Conservation (phyloP, 2,797 vertebrate genomes). For the Sebastes oblongus region DNA sequence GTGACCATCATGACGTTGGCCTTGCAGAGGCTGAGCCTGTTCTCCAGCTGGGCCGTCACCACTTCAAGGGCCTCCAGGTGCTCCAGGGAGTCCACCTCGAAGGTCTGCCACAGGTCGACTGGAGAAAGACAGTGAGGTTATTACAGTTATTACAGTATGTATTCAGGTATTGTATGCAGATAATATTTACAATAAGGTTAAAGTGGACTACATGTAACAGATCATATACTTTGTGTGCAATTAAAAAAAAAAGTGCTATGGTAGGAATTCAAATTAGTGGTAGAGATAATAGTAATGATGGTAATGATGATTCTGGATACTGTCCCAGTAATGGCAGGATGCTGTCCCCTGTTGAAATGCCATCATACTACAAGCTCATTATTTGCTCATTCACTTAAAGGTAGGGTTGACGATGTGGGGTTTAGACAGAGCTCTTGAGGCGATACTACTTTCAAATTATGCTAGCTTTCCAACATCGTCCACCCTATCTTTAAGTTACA, state of each 20-base stretch:
- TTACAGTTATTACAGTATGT: background rate
- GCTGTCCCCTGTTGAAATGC: slow-evolving; percentile 5
- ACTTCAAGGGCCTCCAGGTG: slow-evolving; percentile 91
- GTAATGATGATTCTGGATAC: background rate
- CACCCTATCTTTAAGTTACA: background rate
- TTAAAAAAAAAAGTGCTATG: background rate
- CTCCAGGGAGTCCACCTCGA: slow-evolving; percentile 92
- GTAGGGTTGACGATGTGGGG: no score
- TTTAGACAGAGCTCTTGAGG: no score
- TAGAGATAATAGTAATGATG: background rate
- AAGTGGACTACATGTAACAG: background rate
- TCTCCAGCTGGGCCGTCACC: slow-evolving; percentile 88
- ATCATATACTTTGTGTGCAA: background rate
- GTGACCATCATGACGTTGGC: slow-evolving; percentile 94
- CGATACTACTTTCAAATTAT: no score
- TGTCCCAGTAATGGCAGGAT: background rate
- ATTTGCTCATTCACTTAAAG: background rate
- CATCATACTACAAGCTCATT: background rate
- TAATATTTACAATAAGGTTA: background rate
- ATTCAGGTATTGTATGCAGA: background rate
- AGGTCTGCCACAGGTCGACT: slow-evolving; percentile 92
- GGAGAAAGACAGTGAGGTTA: slow-evolving; percentile 28
- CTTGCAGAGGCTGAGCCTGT: slow-evolving; percentile 90
- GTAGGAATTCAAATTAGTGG: background rate
- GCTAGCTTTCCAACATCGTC: background rate